phyloP scores from a whole-genome alignment of 1,140 invertebrate genomes.

The Sycophaga agraensis region DNA sequence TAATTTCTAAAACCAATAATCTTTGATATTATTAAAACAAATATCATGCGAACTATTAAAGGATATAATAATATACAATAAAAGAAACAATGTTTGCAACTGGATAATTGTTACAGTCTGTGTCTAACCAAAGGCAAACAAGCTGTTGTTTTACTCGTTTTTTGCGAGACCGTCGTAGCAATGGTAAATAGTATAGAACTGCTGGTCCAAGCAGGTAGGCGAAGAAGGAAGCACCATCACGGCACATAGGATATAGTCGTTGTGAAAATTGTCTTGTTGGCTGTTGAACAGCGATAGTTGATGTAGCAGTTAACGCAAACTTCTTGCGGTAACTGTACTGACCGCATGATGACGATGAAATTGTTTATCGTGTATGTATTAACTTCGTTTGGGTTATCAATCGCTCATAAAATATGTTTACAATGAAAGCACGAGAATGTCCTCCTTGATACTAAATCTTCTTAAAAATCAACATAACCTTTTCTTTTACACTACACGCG shows the following conservation, averaged over 20 bases:
- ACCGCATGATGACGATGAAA: background rate
- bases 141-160: conserved; percentile 15
- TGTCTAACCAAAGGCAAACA: conserved; percentile 26
- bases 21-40: no score
- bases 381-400: background rate
- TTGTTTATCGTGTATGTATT: background rate
- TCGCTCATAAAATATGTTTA: no score
- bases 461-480: no score
- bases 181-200: conserved; percentile 13
- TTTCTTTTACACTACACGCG: no score
- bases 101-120: no score
- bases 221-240: conserved; percentile 31
- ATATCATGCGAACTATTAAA: no score
- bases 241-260: conserved; percentile 28
- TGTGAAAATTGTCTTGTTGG: background rate
- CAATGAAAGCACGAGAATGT: no score
- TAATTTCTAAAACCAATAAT: no score
- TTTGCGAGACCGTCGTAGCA: conserved; percentile 15
- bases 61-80: no score
- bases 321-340: background rate
- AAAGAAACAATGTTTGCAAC: no score
- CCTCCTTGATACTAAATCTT: no score
- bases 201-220: conserved; percentile 32
- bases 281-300: background rate
- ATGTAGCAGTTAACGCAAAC: background rate